These are phyloP conservation scores for Semibalanus balanoides DNA, from an alignment of 1,140 invertebrate species.

Conservation along the genomic window DNA sequence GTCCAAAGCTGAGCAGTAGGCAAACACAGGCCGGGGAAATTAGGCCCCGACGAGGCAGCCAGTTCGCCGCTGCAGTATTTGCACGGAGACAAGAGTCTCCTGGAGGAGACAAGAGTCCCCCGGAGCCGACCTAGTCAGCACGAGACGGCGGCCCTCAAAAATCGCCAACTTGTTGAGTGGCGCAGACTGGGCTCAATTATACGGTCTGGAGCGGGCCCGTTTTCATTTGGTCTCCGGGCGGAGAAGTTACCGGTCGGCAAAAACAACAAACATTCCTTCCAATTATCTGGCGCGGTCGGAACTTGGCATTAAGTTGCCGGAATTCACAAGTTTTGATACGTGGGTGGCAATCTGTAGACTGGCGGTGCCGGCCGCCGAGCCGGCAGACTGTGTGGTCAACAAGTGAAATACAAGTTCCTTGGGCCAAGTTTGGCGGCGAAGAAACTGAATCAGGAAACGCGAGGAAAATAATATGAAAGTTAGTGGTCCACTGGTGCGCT, in stretches of 20 bases:
- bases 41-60: not conserved
- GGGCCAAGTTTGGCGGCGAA: not conserved
- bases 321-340: not conserved
- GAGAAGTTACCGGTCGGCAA: not conserved
- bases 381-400: not conserved
- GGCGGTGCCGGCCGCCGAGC: not conserved
- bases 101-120: not conserved
- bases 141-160: not conserved
- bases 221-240: not conserved
- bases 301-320: not conserved
- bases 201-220: not conserved
- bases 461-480: constrained; percentile 1
- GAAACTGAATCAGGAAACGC: not conserved
- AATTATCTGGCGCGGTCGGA: not conserved
- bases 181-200: not conserved
- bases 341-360: not conserved
- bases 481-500: not conserved
- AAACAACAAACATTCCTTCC: not conserved
- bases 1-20: not conserved
- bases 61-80: not conserved
- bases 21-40: not conserved
- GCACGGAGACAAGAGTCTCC: not conserved
- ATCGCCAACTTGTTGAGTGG: not conserved
- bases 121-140: not conserved
- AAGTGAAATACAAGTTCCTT: not conserved